Evolutionary conservation across 1,140 invertebrate genomes (phyloP).

Genomic region (Drosophila ercepeae): DNA sequence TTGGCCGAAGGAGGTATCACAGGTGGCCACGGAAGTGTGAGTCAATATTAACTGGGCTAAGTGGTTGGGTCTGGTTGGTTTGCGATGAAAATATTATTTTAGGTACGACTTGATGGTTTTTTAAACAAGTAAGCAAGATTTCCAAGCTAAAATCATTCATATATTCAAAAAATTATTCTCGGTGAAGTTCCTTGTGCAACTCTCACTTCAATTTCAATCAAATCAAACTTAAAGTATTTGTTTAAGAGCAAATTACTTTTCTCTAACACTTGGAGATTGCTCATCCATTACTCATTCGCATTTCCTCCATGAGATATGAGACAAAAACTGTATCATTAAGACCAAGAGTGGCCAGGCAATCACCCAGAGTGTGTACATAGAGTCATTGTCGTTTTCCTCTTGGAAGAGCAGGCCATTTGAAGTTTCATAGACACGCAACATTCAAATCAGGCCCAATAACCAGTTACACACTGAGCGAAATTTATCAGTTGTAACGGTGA

Average conservation of each 20-base stretch:
- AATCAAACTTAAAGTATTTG: not conserved
- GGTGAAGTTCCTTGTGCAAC: not conserved
- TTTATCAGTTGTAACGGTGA: slow-evolving; percentile 32
- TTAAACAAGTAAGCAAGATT: too few relatives aligned
- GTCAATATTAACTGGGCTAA: slow-evolving; percentile 18
- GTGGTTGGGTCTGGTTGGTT: not conserved
- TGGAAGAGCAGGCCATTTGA: slow-evolving; percentile 12
- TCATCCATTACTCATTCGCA: slow-evolving; percentile 20
- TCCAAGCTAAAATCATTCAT: not conserved
- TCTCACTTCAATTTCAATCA: not conserved
- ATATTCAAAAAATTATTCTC: not conserved
- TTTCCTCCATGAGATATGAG: slow-evolving; percentile 7
- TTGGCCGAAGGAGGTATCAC: slow-evolving; percentile 5
- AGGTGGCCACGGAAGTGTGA: slow-evolving; percentile 4
- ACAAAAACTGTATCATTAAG: slow-evolving; percentile 27
- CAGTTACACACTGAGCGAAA: slow-evolving; percentile 23
- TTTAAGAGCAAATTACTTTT: slow-evolving; percentile 11
- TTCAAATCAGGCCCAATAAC: slow-evolving; percentile 72
- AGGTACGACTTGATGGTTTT: not conserved
- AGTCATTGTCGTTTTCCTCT: slow-evolving; percentile 45
- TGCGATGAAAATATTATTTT: slow-evolving; percentile 7
- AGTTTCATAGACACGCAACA: slow-evolving; percentile 56
- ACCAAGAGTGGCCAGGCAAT: slow-evolving; percentile 7
- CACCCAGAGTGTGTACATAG: slow-evolving; percentile 27
- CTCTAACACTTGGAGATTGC: slow-evolving; percentile 3